phyloP scores from a whole-genome alignment of 1,140 invertebrate genomes.

The Pseudoatta argentina region DNA sequence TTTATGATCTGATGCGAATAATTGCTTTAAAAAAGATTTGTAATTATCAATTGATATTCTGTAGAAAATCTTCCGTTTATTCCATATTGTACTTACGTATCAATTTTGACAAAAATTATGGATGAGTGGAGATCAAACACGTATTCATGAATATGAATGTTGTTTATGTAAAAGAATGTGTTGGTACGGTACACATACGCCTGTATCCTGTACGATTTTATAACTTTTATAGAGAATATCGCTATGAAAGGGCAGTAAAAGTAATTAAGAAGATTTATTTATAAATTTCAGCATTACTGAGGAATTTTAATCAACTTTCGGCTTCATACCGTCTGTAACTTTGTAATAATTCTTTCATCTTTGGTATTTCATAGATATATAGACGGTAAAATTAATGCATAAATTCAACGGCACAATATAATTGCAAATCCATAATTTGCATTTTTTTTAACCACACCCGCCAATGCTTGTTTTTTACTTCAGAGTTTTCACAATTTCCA shows the following conservation, averaged over 20 bases:
- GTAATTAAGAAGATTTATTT: conserved; percentile 49
- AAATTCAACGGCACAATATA: conserved; percentile 50
- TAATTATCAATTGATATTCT: background rate
- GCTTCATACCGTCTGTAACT: conserved; percentile 48
- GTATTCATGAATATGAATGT: conserved; percentile 60
- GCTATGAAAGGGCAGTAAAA: background rate
- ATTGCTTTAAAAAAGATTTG: background rate
- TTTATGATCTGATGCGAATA: background rate
- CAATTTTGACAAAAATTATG: conserved; percentile 31
- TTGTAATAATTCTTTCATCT: conserved; percentile 57
- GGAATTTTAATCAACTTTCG: conserved; percentile 69
- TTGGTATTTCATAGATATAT: conserved; percentile 8
- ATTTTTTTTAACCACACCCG: conserved; percentile 52
- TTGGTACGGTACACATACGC: background rate
- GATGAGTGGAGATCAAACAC: conserved; percentile 32
- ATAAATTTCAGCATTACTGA: conserved; percentile 61
- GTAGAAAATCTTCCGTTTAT: background rate
- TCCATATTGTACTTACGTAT: background rate
- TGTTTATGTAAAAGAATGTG: background rate
- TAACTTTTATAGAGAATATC: conserved; percentile 39
- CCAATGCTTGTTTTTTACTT: conserved; percentile 12
- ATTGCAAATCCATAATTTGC: conserved; percentile 59
- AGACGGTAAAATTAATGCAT: conserved; percentile 59
- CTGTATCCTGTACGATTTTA: background rate
- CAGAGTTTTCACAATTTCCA: background rate